phyloP scores from a whole-genome alignment of 2,888 invertebrate genomes.

The Drosophila testacea region DNA sequence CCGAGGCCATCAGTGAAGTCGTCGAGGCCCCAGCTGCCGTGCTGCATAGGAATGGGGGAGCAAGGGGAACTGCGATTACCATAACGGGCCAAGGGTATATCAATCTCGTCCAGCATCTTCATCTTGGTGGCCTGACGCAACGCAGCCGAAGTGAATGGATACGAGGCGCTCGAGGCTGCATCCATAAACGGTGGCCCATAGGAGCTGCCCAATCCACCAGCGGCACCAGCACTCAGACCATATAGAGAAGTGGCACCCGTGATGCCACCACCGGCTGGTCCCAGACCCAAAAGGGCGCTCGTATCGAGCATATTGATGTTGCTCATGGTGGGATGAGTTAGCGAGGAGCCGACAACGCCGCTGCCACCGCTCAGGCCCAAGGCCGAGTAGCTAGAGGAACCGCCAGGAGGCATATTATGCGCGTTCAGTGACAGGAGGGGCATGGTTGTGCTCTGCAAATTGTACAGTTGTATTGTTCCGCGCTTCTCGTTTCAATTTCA shows the following conservation, averaged over 20 bases:
- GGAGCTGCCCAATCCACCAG: constrained; percentile 81
- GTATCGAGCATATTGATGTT: constrained; percentile 82
- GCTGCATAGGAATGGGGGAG: constrained; percentile 88
- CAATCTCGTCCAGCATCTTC: constrained; percentile 91
- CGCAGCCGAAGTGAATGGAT: constrained; percentile 88
- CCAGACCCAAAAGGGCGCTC: constrained; percentile 74
- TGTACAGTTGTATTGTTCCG: constrained; percentile 85
- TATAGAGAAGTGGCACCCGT: constrained; percentile 80
- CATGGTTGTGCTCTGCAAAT: constrained; percentile 89
- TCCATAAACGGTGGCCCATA: constrained; percentile 83
- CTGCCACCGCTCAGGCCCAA: constrained; percentile 82
- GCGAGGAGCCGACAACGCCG: constrained; percentile 79
- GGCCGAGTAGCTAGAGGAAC: constrained; percentile 84
- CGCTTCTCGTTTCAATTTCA: constrained; percentile 75
- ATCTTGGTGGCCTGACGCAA: constrained; percentile 88
- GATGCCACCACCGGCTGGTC: constrained; percentile 69
- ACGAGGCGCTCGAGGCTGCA: constrained; percentile 85
- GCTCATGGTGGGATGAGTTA: constrained; percentile 84
- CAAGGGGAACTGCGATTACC: constrained; percentile 88
- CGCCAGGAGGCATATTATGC: constrained; percentile 85
- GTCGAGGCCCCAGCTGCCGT: constrained; percentile 88
- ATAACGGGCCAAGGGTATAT: constrained; percentile 88
- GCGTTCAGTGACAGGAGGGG: constrained; percentile 87
- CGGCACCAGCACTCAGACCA: constrained; percentile 69
- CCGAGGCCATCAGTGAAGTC: constrained; percentile 88